These are phyloP conservation scores for Lutjanus argentimaculatus DNA, from an alignment of 2,797 vertebrate genomes.

Conservation along the genomic window DNA sequence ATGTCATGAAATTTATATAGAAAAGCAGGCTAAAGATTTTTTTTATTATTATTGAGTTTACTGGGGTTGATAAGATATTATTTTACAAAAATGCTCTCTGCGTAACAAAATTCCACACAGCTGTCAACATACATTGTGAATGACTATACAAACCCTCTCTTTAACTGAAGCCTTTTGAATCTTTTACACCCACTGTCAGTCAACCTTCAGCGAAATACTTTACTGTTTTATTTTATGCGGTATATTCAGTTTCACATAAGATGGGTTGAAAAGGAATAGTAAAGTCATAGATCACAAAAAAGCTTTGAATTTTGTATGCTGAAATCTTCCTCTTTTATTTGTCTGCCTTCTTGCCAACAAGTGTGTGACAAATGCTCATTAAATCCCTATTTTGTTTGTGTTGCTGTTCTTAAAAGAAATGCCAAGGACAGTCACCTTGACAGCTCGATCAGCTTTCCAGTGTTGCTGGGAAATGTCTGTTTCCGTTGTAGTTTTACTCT, in stretches of 20 bases:
- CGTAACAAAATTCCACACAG: background rate
- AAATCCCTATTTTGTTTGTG: constrained; percentile 54
- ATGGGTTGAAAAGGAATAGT: background rate
- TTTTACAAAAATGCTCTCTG: background rate
- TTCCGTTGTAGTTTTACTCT: constrained; percentile 7
- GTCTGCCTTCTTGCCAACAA: constrained; percentile 12
- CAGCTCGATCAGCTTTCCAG: constrained; percentile 19
- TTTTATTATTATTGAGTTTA: background rate
- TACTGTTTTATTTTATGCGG: background rate
- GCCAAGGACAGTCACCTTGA: constrained; percentile 49
- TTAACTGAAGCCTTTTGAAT: constrained; percentile 18
- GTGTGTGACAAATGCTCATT: constrained; percentile 54
- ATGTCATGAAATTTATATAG: too few species aligned
- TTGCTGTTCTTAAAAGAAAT: constrained; percentile 30
- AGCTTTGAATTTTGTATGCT: constrained; percentile 5
- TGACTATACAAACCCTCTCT: background rate
- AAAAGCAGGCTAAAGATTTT: background rate
- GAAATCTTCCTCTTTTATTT: constrained; percentile 4
- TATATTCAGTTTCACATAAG: background rate
- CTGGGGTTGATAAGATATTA: background rate
- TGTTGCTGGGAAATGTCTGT: constrained; percentile 17
- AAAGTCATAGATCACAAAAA: constrained; percentile 23
- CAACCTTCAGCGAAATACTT: constrained; percentile 13
- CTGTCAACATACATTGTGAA: constrained; percentile 1
- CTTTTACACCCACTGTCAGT: background rate